Conservation (phyloP, 2,797 vertebrate species). For the Etheostoma nigrum region DNA sequence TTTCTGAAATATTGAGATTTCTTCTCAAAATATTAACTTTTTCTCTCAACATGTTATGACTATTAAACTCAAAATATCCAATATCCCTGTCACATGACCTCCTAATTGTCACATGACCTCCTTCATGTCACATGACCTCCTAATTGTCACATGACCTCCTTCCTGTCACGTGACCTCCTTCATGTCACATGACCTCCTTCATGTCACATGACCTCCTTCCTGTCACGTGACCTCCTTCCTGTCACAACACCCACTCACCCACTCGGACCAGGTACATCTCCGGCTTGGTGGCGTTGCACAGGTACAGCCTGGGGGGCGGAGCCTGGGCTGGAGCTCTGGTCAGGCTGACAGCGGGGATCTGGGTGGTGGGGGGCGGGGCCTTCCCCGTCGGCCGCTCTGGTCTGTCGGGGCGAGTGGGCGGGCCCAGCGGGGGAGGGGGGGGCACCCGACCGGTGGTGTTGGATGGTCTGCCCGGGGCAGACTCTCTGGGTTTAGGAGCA, state of each 20-base stretch:
- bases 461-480: slow-evolving; percentile 28
- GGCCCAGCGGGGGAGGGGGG: slow-evolving; percentile 47
- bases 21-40: too few relatives aligned
- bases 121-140: too few relatives aligned
- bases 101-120: too few relatives aligned
- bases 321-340: slow-evolving; percentile 78
- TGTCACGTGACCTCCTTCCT: background rate
- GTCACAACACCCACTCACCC: slow-evolving; percentile 83
- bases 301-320: slow-evolving; percentile 85
- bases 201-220: too few relatives aligned
- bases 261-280: slow-evolving; percentile 92
- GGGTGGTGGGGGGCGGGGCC: slow-evolving; percentile 52
- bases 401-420: slow-evolving; percentile 46
- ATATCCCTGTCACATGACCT: too few relatives aligned
- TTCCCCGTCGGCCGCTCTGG: slow-evolving; percentile 49
- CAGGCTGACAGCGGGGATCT: slow-evolving; percentile 69
- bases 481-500: slow-evolving; percentile 48
- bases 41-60: too few relatives aligned
- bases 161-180: too few relatives aligned
- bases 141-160: too few relatives aligned
- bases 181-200: too few relatives aligned
- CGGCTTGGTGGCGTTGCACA: slow-evolving; percentile 91
- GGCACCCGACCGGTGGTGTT: slow-evolving; percentile 56
- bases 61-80: too few relatives aligned
- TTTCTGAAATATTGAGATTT: too few relatives aligned